Base-by-base conservation (phyloP, 2,113 vertebrate genomes). In the Anhinga rufa region DNA sequence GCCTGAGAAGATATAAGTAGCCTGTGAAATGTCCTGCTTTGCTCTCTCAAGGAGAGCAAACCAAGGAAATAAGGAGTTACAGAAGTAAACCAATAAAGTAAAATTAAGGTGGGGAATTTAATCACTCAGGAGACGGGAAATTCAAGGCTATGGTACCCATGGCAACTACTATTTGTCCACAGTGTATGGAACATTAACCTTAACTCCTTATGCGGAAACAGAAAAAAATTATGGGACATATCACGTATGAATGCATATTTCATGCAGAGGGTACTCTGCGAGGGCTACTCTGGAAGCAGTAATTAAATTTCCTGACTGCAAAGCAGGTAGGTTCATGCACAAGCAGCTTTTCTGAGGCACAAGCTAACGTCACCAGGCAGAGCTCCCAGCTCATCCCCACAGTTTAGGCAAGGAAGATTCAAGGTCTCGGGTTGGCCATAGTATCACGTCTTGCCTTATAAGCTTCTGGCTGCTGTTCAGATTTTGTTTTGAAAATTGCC, bases 181-280 rank as follows among this genome's bases (percentile, higher is more conserved):
- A 48, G 82, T 26, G 52, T 76, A 91, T 72, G 85, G 94, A 97
- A 94, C 92, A 97, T 96, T 97, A 97, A 96, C 84, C 92, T 93
- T 91, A 89, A 85, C 51, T 94, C 81, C 75, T 89, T 34, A 86
- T 54, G 86, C 9, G 21, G 94, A 95, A 95, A 70, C 81, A 94
- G 68, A 93, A 82, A 49, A 88, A 85, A 85, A 76, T 69, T 58
- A 82, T 18, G 75, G 87, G 70, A 91, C 79, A 5, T 57, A 69
- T 42, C 86, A 87, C 19, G 2, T 94, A 81, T 78, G 69, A 94
- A 69, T n/a, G 84, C 62, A 14, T 69, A 61, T 85, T 95, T 97
- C 86, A 80, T 71, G 70, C 57, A 84, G 83, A 79, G 21, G 77
- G 91, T 72, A 32, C 70, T 65, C 66, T 87, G 82, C 31, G 3